A percentile compares a stretch with the other conserved stretches of the same genome.
phyloP scores from a whole-genome alignment of 2,888 invertebrate genomes.

The Epirrhoe alternata region DNA sequence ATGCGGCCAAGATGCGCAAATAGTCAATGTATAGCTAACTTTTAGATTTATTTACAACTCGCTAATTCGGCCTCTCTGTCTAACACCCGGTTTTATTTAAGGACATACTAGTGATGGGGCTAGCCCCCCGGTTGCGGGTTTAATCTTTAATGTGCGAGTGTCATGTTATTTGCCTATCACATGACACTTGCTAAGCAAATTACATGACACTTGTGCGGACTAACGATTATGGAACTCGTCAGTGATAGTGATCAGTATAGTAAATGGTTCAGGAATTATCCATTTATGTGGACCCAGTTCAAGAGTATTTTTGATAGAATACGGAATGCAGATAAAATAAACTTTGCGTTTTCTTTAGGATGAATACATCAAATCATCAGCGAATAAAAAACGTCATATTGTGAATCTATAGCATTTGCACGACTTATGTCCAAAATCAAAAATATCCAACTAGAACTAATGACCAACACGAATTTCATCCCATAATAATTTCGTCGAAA shows the following conservation, averaged over 20 bases:
- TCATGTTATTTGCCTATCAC: background rate
- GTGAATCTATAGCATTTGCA: too few species aligned
- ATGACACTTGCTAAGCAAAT: background rate
- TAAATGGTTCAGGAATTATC: background rate
- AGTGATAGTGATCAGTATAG: background rate
- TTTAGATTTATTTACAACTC: constrained; percentile 45
- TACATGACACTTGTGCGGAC: background rate
- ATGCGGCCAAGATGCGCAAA: constrained; percentile 77
- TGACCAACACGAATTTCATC: too few species aligned
- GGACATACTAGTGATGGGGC: background rate
- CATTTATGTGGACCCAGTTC: background rate
- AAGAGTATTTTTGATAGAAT: background rate
- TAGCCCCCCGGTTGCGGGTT: background rate
- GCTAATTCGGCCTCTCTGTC: constrained; percentile 40
- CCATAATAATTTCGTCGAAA: too few species aligned
- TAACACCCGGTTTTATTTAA: constrained; percentile 39
- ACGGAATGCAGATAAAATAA: background rate
- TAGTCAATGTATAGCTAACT: constrained; percentile 55
- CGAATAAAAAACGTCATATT: background rate
- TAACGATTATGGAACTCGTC: background rate
- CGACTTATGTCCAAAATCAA: too few species aligned
- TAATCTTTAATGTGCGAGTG: background rate
- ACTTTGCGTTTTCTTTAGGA: background rate
- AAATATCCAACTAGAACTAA: too few species aligned
- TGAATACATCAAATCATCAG: background rate